A percentile compares a stretch with the other conserved stretches of the same genome.
These are phyloP conservation scores for Cylas formicarius DNA, from an alignment of 1,140 invertebrate species.

Conservation along the genomic window DNA sequence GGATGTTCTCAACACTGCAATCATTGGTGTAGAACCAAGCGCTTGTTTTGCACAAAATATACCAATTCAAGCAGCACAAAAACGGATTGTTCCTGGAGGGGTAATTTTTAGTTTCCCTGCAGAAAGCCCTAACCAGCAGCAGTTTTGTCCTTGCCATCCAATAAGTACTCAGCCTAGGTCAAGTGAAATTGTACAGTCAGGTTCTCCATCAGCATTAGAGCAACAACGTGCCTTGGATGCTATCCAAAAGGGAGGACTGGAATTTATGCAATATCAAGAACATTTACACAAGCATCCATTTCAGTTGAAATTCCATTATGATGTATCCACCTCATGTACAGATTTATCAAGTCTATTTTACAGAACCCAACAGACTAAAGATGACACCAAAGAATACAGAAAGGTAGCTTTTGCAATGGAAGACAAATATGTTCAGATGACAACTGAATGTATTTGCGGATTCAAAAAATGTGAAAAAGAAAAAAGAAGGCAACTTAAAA, in stretches of 20 bases:
- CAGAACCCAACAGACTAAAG: conserved; percentile 7
- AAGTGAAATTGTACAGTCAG: conserved; percentile 5
- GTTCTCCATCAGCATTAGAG: conserved; percentile 16
- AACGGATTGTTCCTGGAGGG: conserved; percentile 21
- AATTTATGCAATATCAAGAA: conserved; percentile 13
- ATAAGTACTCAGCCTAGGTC: neutral
- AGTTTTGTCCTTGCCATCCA: neutral
- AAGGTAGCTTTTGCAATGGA: conserved; percentile 12
- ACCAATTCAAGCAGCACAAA: conserved; percentile 14
- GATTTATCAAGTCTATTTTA: conserved; percentile 11
- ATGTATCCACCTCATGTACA: conserved; percentile 19
- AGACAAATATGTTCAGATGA: conserved; percentile 10
- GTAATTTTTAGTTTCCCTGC: conserved; percentile 21
- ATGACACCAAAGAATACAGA: conserved; percentile 1
- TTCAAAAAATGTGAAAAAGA: too few relatives aligned
- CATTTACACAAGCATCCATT: conserved; percentile 11
- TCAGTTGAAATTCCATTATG: conserved; percentile 23
- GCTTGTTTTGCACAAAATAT: neutral
- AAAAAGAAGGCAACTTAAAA: conserved; percentile 3
- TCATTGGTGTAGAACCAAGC: conserved; percentile 9
- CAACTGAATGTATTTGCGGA: conserved; percentile 12
- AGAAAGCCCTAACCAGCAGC: too few relatives aligned
- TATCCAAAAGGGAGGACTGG: conserved; percentile 4
- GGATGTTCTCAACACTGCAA: conserved; percentile 26
- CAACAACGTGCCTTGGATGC: conserved; percentile 5